Evolutionary conservation across 1,140 invertebrate species (phyloP).

Genomic region (Trigoniulus corallinus): DNA sequence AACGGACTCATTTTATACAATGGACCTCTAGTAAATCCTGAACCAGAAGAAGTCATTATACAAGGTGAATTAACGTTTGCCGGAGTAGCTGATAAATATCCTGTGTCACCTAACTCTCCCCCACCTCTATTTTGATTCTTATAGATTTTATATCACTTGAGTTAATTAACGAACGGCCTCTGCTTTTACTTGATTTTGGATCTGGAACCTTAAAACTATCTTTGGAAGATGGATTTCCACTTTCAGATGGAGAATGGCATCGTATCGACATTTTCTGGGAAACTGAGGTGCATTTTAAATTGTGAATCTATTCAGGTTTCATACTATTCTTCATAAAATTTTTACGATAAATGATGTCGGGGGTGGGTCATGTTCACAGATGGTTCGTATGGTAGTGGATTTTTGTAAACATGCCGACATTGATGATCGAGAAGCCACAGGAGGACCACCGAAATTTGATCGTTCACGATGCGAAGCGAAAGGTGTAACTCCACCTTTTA

Average conservation of each 20-base stretch:
- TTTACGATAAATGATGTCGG: not conserved
- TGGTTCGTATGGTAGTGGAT: constrained; percentile 75
- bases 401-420: constrained; percentile 73
- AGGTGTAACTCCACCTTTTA: constrained; percentile 79
- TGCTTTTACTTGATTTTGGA: constrained; percentile 84
- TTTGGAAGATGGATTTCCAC: constrained; percentile 64
- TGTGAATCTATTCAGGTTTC: not conserved
- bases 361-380: constrained; percentile 6
- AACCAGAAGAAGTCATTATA: constrained; percentile 69
- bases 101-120: not conserved
- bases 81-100: constrained; percentile 1
- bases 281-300: constrained; percentile 43
- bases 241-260: constrained; percentile 94
- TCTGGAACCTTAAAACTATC: constrained; percentile 77
- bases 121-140: constrained; percentile 9
- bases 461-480: constrained; percentile 71
- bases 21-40: constrained; percentile 82
- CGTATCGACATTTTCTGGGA: constrained; percentile 88
- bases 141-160: constrained; percentile 86
- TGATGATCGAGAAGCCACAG: constrained; percentile 58
- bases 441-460: constrained; percentile 64
- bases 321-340: not conserved
- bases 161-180: constrained; percentile 72
- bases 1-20: constrained; percentile 92
- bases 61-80: constrained; percentile 34